Percentiles rank a stretch among this genome's conserved stretches.
phyloP scores from a whole-genome alignment of 2,797 vertebrate species.

The Scarus forsteni region DNA sequence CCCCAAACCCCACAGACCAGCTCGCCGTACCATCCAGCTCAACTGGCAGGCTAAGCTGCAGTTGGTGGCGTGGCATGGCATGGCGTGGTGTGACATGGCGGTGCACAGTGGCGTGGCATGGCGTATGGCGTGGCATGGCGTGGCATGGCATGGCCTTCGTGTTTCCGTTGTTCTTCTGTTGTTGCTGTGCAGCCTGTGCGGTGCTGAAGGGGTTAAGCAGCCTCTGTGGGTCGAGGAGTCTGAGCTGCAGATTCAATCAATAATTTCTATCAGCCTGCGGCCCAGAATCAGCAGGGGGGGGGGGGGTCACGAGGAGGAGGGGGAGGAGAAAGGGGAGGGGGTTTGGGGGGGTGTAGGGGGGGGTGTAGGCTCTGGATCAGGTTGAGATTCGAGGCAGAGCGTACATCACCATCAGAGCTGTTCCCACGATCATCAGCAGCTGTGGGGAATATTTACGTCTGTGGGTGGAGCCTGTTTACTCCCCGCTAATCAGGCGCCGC shows the following conservation, averaged over 20 bases:
- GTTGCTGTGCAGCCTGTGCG: slow-evolving; percentile 52
- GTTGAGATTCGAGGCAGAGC: slow-evolving; percentile 87
- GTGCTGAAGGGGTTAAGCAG: slow-evolving; percentile 88
- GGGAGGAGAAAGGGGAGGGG: slow-evolving; percentile 44
- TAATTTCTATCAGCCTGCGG: slow-evolving; percentile 94
- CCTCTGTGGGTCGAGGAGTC: slow-evolving; percentile 88
- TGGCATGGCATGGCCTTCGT: too few species aligned
- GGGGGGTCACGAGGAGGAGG: slow-evolving; percentile 51
- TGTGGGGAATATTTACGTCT: slow-evolving; percentile 86
- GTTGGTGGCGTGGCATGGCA: too few species aligned
- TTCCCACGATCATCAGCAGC: slow-evolving; percentile 88
- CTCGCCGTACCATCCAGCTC: too few species aligned
- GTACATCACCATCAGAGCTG: slow-evolving; percentile 88
- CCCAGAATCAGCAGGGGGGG: slow-evolving; percentile 87
- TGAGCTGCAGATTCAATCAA: slow-evolving; percentile 92
- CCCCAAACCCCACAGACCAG: slow-evolving; percentile 71
- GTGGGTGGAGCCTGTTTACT: slow-evolving; percentile 82
- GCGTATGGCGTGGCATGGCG: too few species aligned
- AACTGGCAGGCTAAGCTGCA: too few species aligned
- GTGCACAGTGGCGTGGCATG: too few species aligned
- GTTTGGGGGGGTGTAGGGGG: slow-evolving; percentile 62
- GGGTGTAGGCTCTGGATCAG: slow-evolving; percentile 86
- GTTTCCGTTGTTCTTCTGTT: slow-evolving; percentile 13
- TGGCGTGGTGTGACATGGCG: too few species aligned
- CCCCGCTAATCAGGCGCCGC: slow-evolving; percentile 85